Percentiles rank a stretch among this genome's conserved stretches.
phyloP scores from a whole-genome alignment of 2,888 invertebrate species.

The Epinotia nisella region DNA sequence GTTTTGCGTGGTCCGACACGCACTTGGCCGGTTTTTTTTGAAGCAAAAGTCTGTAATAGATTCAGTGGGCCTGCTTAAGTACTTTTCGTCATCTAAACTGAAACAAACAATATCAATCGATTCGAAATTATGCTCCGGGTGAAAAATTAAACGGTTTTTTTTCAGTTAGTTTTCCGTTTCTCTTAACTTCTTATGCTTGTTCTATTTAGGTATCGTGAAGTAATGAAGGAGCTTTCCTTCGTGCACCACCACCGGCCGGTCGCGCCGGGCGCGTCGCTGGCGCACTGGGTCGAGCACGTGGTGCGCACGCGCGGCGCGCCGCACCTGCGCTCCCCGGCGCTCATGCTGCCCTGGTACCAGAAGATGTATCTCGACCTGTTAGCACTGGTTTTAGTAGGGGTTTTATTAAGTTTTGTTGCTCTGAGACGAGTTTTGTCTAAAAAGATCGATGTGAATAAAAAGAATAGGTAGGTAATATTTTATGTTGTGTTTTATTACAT shows the following conservation, averaged over 20 bases:
- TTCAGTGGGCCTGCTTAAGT: too few relatives aligned
- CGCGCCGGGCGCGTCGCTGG: conserved; percentile 82
- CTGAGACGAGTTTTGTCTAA: background rate
- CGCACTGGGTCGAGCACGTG: conserved; percentile 87
- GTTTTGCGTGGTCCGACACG: too few relatives aligned
- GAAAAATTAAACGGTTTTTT: too few relatives aligned
- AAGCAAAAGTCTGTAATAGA: too few relatives aligned
- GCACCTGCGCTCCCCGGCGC: conserved; percentile 61
- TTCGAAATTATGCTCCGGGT: too few relatives aligned
- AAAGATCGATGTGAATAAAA: conserved; percentile 13
- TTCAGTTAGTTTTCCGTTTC: too few relatives aligned
- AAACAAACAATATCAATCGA: too few relatives aligned
- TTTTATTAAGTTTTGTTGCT: background rate
- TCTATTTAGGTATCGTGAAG: conserved; percentile 50
- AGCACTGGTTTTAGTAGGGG: background rate
- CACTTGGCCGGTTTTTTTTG: too few relatives aligned
- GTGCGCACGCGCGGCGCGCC: conserved; percentile 81
- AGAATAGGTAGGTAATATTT: background rate
- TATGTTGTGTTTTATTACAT: background rate
- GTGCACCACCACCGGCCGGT: conserved; percentile 70
- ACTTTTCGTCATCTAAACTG: too few relatives aligned
- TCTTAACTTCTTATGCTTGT: background rate
- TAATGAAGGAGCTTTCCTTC: conserved; percentile 49
- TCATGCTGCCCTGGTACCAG: conserved; percentile 52
- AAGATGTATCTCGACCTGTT: conserved; percentile 57